Evolutionary conservation across 2,888 invertebrate species (phyloP), one percentile per base, ranked within the genome.

Genomic region (Pomacea canaliculata): DNA sequence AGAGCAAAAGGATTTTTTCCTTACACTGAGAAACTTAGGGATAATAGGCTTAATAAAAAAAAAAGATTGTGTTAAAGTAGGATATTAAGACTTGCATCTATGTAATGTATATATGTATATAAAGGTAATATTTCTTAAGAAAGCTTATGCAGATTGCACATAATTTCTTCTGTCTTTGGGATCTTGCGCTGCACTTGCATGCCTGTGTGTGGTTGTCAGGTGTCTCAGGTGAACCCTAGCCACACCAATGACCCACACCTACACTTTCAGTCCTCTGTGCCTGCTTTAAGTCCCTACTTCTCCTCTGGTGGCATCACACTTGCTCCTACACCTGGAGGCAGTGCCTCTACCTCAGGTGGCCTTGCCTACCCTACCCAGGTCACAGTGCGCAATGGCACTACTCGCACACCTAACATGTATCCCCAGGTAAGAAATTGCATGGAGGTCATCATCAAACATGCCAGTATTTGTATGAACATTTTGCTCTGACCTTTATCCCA

Each of bases 291-390:
- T 23, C 74, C 74, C 27, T 74, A 69, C 63, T 56, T 74, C 63
- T 49, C 69, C 51, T n/a, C 65, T 12, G 73, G 73, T 2, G 68
- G 68, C 51, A 46, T 73, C 16, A 19, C 46, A 19, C 68, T 60
- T 51, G 68, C 19, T 73, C n/a, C 82, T 77, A 63, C 81, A 78
- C 16, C 73, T 68, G 62, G 79, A 77, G 27, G 51, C 51, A 56
- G 51, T 56, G 51, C 51, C 51, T 56, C 51, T 16, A 13, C 51
- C 51, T 37, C 37, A 37, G 37, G 71, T 70, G 66, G 67, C 76
- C 27, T 78, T 69, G 56, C 27, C 19, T 27, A 56, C 2, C 49
- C 56, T n/a, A 19, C 46, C 16, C 49, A 65, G 49, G 48, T 51
- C 27, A 18, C 23, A 4, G 48, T 51, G n/a, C 67, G 73, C 16